Base-by-base conservation (phyloP, 1,140 invertebrate species). In the Geopemphigus sp. region DNA sequence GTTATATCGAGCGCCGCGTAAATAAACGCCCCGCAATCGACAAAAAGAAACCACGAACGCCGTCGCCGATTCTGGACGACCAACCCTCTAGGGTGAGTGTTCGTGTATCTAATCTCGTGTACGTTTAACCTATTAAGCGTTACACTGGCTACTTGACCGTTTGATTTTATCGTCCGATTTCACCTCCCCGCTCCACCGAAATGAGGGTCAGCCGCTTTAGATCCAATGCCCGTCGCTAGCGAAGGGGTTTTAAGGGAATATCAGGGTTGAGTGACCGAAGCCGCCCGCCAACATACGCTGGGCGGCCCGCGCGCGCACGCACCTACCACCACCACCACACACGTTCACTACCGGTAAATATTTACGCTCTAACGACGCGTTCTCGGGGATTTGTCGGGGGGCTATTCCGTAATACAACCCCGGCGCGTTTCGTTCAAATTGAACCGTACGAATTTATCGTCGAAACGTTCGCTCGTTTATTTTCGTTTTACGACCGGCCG, bases 101-200 rank as follows among this genome's bases (percentile, higher is more conserved):
- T 76, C 73, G 74, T 78, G 74, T 63, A 63, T 63, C 24, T 78
- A 63, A 78, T 78, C 74, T 63, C 22, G 39, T 78, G 74, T 63
- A 45, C 74, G 17, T 78, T 63, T 78, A 78, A 78, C 74, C 74
- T 78, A 78, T 78, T 78, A 78, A n/a, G n/a, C 50, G 74, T 63
- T 61, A 63, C 57, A 63, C 45, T 57, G 32, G 19, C n/a, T 61
- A 19, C 56, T 78, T 78, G 74, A 78, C 74, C 74, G 19, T 78
- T 78, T 78, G 57, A 78, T 78, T 78, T 78, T 78, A 78, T 78
- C 74, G 61, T 63, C 39, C 22, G 74, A 26, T 78, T 59, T 76
- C 61, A 57, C 8, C 3, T 74, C 39, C 8, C 24, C 63, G 6
- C 26, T n/a, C n/a, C n/a, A n/a, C 17, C 15, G 11, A 50, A 78